Percentiles rank a stretch among this genome's conserved stretches.
Conservation (phyloP, 1,140 invertebrate species). For the Carposina sasakii region DNA sequence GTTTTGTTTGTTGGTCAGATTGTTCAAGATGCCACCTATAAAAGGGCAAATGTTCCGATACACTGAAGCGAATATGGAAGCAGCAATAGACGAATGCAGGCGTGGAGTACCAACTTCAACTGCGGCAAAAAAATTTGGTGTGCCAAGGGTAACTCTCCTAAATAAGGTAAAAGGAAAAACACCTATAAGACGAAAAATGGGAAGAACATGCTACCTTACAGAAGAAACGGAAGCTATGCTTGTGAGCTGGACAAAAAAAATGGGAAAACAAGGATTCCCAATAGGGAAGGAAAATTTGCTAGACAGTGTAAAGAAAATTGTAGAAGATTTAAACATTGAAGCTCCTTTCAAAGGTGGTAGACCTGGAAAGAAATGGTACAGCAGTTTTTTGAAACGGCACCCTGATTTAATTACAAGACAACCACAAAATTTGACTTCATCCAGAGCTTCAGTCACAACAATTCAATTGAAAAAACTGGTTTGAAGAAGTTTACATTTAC, state of each 20-base stretch:
- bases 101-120: neutral
- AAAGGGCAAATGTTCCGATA: neutral
- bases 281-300: conserved; percentile 42
- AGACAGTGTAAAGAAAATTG: conserved; percentile 41
- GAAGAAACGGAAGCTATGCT: conserved; percentile 37
- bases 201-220: conserved; percentile 29
- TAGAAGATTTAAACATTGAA: conserved; percentile 28
- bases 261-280: conserved; percentile 45
- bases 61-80: neutral
- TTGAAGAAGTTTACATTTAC: conserved; percentile 26
- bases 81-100: neutral
- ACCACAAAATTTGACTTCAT: conserved; percentile 34
- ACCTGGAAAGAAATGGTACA: conserved; percentile 34
- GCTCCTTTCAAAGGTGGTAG: conserved; percentile 35
- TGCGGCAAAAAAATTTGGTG: conserved; percentile 32
- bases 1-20: too few species aligned
- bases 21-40: neutral
- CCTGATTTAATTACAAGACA: conserved; percentile 21
- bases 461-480: conserved; percentile 24
- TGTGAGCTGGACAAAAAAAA: conserved; percentile 39
- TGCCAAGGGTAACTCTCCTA: conserved; percentile 38
- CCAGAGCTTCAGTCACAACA: conserved; percentile 29
- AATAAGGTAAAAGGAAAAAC: conserved; percentile 36
- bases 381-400: conserved; percentile 33
- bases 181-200: conserved; percentile 31